Evolutionary conservation across 2,113 vertebrate species (phyloP), one percentile per base, ranked within the genome.

Genomic region (Tupaia chinensis): DNA sequence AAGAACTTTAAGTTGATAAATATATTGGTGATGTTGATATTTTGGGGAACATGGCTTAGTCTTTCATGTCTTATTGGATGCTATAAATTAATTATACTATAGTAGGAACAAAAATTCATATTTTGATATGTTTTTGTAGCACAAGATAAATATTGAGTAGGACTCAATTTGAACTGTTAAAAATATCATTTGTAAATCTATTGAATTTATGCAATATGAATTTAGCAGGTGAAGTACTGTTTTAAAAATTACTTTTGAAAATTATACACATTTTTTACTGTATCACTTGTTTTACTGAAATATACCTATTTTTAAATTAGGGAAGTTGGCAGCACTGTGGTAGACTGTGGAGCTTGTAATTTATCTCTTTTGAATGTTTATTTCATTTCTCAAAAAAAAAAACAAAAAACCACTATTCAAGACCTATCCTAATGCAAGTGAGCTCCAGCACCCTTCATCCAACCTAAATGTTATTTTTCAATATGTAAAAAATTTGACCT

Each of bases 241-340:
- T 68, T 93, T 86, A 19, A 93, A 95, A 87, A 32, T 89, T 81
- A 22, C 93, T 90, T 90, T 95, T 29, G 73, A 91, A 94, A 79
- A 86, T 86, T 93, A 68, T 58, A 44, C 44, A 44, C 44, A 81
- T 76, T 79, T 29, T 89, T 17, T 93, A 72, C 54, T 77, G 9
- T 22, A 89, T 90, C 87, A n/a, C 32, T 93, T 94, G 12, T 60
- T 89, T 96, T 86, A 86, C 91, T 89, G 89, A 95, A 95, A 74
- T 56, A 32, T 82, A 65, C 2, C 23, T 91, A 63, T 78, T 89
- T 95, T 86, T 89, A 96, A 92, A 89, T 29, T 90, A 77, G 63
- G 56, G 74, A 89, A 74, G 12, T 77, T 94, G 56, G 25, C 29
- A 94, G 68, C 32, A 84, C 23, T n/a, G 27, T 79, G 54, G 32